These are phyloP conservation scores for Eilema caniola DNA, from an alignment of 2,888 invertebrate species.

Conservation along the genomic window DNA sequence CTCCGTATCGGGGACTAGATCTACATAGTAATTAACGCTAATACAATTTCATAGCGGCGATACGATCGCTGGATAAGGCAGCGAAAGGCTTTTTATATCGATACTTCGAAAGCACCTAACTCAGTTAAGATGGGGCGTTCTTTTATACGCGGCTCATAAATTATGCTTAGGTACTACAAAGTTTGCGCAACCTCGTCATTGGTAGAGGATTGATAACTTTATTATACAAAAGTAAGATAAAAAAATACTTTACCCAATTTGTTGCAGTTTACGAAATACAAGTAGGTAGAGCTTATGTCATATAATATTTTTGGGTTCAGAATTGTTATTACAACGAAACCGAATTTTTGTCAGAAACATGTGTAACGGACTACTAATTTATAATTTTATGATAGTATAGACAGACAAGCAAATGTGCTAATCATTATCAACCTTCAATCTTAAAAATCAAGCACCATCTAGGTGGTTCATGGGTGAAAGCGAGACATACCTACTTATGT, in stretches of 20 bases:
- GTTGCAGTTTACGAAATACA: too few relatives aligned
- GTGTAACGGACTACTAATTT: too few relatives aligned
- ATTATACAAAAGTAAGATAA: not conserved
- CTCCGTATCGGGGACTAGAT: constrained; percentile 57
- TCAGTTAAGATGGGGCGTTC: not conserved
- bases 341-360: too few relatives aligned
- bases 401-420: not conserved
- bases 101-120: not conserved
- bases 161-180: not conserved
- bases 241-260: too few relatives aligned
- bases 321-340: too few relatives aligned
- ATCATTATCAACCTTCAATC: not conserved
- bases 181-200: not conserved
- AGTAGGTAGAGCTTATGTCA: too few relatives aligned
- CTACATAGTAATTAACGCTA: constrained; percentile 65
- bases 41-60: constrained; percentile 56
- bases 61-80: constrained; percentile 18
- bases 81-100: constrained; percentile 15
- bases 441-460: not conserved
- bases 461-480: not conserved
- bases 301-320: too few relatives aligned
- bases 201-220: not conserved
- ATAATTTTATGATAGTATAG: too few relatives aligned
- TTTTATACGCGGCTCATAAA: not conserved
- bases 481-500: not conserved